Conservation (phyloP, 2,888 invertebrate species). For the Platycnemis pennipes region DNA sequence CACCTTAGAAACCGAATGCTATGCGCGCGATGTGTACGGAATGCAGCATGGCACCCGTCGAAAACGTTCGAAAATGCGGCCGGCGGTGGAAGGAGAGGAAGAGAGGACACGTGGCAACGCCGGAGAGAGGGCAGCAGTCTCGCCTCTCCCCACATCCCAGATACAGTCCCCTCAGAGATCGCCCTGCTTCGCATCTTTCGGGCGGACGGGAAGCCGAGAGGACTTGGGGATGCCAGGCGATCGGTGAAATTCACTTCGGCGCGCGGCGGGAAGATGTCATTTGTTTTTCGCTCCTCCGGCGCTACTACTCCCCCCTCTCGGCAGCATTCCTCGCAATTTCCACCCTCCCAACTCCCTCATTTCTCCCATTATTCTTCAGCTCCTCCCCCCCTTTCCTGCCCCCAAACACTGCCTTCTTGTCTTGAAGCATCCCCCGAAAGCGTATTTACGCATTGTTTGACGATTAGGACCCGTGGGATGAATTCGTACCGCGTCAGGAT, state of each 20-base stretch:
- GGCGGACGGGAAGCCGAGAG: background rate
- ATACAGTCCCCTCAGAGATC: too few relatives aligned
- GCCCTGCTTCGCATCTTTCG: background rate
- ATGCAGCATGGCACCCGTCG: conserved; percentile 32
- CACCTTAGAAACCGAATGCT: background rate
- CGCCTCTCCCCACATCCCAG: background rate
- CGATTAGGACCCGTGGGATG: background rate
- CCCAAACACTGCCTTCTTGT: background rate
- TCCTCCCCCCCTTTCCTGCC: background rate
- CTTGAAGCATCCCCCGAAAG: background rate
- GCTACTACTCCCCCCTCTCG: background rate
- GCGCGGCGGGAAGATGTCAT: conserved; percentile 10
- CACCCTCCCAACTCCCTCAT: background rate
- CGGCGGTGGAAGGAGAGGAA: background rate
- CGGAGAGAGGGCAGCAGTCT: background rate
- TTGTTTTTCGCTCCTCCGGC: conserved; percentile 7
- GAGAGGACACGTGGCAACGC: conserved; percentile 28
- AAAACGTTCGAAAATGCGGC: background rate
- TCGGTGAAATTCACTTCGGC: conserved; percentile 21
- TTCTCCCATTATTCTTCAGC: background rate
- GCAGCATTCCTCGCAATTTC: background rate
- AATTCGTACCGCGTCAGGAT: background rate
- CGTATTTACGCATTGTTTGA: conserved; percentile 3
- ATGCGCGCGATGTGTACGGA: background rate
- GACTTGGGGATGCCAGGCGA: background rate